These are phyloP conservation scores for Rousettus leschenaultii DNA, from an alignment of 2,113 vertebrate species.

Conservation along the genomic window DNA sequence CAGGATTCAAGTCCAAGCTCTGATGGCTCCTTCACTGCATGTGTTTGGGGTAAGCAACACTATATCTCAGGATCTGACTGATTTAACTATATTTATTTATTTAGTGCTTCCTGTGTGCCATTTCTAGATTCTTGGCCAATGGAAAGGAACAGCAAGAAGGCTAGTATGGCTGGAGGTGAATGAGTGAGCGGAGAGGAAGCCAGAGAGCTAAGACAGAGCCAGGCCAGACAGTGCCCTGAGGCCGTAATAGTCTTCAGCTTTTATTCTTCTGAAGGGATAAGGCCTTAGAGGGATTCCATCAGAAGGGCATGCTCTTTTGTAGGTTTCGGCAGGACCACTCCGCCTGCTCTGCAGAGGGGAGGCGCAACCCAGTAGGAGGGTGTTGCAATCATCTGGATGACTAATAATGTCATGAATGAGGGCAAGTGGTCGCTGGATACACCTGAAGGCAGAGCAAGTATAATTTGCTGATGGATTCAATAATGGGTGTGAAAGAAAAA, in stretches of 20 bases:
- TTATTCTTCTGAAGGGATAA: not conserved
- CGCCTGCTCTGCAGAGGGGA: not conserved
- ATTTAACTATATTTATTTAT: not conserved
- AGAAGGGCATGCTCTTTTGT: accelerated
- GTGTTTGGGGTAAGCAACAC: not conserved
- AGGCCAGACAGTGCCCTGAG: accelerated
- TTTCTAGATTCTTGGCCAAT: not conserved
- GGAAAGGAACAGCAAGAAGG: not conserved
- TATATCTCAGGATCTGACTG: not conserved
- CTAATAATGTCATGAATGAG: not conserved
- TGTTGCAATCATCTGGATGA: not conserved
- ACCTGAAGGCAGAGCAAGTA: not conserved
- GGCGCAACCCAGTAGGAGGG: not conserved
- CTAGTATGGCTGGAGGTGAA: not conserved
- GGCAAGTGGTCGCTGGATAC: not conserved
- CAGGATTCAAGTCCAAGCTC: not conserved
- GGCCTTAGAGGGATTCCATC: not conserved
- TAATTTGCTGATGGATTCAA: not conserved
- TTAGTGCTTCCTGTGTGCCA: not conserved
- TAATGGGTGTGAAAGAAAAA: not conserved
- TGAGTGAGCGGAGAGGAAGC: not conserved
- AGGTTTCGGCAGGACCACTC: not conserved
- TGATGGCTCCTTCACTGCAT: not conserved
- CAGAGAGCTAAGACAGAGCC: not conserved
- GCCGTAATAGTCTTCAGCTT: not conserved